Evolutionary conservation across 2,113 vertebrate genomes (phyloP).

Genomic region (Eidolon helvum): DNA sequence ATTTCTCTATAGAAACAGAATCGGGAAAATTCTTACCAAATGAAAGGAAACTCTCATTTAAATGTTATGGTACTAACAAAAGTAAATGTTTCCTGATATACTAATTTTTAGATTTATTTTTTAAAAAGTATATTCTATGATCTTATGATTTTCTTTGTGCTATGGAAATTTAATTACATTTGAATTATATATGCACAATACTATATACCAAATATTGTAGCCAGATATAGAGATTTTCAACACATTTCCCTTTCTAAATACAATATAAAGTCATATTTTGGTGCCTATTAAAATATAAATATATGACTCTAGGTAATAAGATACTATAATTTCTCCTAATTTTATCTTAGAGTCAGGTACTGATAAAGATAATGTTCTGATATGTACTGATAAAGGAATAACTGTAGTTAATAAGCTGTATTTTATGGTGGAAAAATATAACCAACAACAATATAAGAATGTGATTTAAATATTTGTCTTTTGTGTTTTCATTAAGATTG

Average conservation of each 20-base stretch:
- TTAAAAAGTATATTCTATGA: background rate
- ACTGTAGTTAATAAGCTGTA: background rate
- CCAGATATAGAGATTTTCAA: background rate
- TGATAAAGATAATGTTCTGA: background rate
- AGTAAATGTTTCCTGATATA: background rate
- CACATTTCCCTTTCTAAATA: background rate
- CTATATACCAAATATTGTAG: background rate
- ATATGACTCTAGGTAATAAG: background rate
- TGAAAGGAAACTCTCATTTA: background rate
- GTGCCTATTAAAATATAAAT: background rate
- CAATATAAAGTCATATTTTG: background rate
- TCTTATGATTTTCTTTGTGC: background rate
- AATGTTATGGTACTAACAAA: background rate
- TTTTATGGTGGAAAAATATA: background rate
- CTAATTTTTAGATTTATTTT: background rate
- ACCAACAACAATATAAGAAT: background rate
- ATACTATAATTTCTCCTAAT: background rate
- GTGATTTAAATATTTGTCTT: constrained; percentile 27
- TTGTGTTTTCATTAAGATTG: background rate
- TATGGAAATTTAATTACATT: background rate
- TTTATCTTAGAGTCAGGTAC: background rate
- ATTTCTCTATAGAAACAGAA: background rate
- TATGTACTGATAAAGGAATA: background rate
- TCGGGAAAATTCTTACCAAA: background rate
- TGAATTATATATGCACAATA: background rate